Evolutionary conservation across 2,113 vertebrate species (phyloP).

Genomic region (Lonchura striata): DNA sequence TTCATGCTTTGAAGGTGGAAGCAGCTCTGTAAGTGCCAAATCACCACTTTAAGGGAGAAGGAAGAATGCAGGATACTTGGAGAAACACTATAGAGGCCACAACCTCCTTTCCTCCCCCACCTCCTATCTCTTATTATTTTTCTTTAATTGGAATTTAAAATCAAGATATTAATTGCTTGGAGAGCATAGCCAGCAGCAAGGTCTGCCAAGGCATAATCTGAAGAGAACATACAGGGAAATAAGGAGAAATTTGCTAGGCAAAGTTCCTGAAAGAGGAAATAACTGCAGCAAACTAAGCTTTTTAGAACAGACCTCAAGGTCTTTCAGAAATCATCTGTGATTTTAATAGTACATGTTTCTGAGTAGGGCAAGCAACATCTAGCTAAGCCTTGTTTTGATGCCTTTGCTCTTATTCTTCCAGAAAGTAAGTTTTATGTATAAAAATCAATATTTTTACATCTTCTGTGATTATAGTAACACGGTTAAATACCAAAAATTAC

Average conservation of each 20-base stretch:
- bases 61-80: not conserved
- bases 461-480: not conserved
- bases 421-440: not conserved
- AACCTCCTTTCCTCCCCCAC: not conserved
- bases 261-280: not conserved
- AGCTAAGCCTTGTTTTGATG: not conserved
- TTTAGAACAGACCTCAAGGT: not conserved
- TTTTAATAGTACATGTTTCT: not conserved
- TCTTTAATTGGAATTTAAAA: not conserved
- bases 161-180: accelerated
- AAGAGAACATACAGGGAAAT: not conserved
- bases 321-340: not conserved
- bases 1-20: not conserved
- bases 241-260: not conserved
- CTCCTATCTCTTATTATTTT: not conserved
- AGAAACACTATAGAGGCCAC: not conserved
- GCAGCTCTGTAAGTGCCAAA: not conserved
- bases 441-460: not conserved
- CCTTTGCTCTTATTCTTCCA: not conserved
- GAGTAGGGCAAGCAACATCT: not conserved
- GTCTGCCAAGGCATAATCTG: not conserved
- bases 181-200: not conserved
- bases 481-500: not conserved
- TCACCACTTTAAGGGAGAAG: not conserved
- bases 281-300: not conserved